phyloP scores from a whole-genome alignment of 2,888 invertebrate genomes.

The Ormia ochracea region DNA sequence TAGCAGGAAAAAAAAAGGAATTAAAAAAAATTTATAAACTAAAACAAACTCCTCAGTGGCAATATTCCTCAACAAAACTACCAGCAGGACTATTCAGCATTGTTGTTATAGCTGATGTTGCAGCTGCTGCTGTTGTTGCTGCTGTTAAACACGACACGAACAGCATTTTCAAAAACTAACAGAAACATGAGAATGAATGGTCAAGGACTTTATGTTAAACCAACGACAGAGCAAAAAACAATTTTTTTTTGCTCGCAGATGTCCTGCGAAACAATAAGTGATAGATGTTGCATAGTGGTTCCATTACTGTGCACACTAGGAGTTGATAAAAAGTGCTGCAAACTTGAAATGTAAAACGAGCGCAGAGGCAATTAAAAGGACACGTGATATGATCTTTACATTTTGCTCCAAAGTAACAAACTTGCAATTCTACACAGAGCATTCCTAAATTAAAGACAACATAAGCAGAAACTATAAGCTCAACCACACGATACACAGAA shows the following conservation, averaged over 20 bases:
- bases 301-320: background rate
- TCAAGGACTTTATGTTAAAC: constrained; percentile 28
- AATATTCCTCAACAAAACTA: constrained; percentile 1
- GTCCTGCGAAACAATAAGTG: background rate
- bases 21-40: background rate
- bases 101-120: too few relatives aligned
- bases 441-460: background rate
- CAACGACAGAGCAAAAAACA: constrained; percentile 8
- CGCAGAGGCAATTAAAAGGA: background rate
- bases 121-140: too few relatives aligned
- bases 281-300: background rate
- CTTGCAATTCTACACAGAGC: background rate
- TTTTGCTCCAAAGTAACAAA: background rate
- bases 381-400: background rate
- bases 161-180: background rate
- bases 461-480: background rate
- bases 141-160: constrained; percentile 32
- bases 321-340: background rate
- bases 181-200: constrained; percentile 1
- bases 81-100: constrained; percentile 17
- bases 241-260: background rate
- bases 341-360: background rate
- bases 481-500: background rate
- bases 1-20: background rate
- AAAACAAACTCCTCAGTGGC: constrained; percentile 20